Base-by-base conservation (phyloP, 2,113 vertebrate genomes). In the Cettia cetti region DNA sequence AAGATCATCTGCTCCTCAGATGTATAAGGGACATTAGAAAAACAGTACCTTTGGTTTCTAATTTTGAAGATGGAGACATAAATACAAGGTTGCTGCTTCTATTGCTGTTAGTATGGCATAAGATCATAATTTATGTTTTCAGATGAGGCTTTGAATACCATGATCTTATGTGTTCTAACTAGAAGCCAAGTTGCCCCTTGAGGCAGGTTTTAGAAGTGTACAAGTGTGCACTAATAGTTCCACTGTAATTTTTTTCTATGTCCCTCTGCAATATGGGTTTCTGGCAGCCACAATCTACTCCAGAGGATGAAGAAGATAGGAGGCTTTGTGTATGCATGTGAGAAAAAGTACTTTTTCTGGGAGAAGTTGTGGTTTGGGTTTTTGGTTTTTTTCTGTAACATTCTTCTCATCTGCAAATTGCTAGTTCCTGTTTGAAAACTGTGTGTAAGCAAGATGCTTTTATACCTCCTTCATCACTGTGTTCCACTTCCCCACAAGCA, bases 31-130 rank as follows among this genome's bases (percentile, higher is more conserved):
- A 88, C 44, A 21, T 89, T n/a, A 90, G 72, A 81, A 94, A 94
- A 94, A 89, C n/a, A 24, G n/a, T 92, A 61, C 57, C 37, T 72
- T 90, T 66, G 49, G 66, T 90, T 96, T 95, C 65, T 90, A n/a
- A n/a, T 8, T 1, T 69, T 64, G 77, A 60, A 91, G 59, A 37
- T 82, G 33, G 56, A 78, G 45, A 68, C 45, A 39, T 2, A 82
- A 68, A 56, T 61, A 82, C 60, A 88, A 82, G 50, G 44, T 81
- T 81, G 39, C 53, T 70, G 47, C 37, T 72, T 94, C 68, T 91
- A 13, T 78, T 78, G 72, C 83, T 9, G 4, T 59, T 72, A n/a
- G 30, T 54, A 37, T 77, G 60, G 65, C 37, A 72, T 76, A 94
- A 79, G 65, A 83, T 76, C 19, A 28, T 69, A 47, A 59, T 84